Evolutionary conservation across 2,888 invertebrate species (phyloP).

Genomic region (Caenorhabditis sp.): DNA sequence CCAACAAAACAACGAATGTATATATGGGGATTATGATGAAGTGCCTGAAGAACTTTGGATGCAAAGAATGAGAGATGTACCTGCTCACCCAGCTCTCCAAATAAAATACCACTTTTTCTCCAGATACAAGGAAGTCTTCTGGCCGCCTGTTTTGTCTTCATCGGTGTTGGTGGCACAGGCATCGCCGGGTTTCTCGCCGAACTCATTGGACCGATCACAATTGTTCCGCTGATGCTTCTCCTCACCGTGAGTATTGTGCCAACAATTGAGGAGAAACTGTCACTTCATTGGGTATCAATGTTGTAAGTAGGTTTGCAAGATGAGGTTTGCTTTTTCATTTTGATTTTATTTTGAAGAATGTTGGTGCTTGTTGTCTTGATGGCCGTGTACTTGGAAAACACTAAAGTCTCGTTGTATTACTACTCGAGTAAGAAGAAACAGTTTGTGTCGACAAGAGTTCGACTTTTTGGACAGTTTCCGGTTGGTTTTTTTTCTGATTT

Average conservation of each 20-base stretch:
- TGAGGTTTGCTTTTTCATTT: not conserved
- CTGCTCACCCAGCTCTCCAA: too few relatives aligned
- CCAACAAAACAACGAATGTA: slow-evolving; percentile 48
- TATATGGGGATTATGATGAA: slow-evolving; percentile 38
- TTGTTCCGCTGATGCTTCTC: slow-evolving; percentile 64
- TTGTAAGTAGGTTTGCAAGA: slow-evolving; percentile 39
- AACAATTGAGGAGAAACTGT: slow-evolving; percentile 58
- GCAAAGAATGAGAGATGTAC: slow-evolving; percentile 41
- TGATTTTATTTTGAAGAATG: slow-evolving; percentile 38
- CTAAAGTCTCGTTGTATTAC: slow-evolving; percentile 54
- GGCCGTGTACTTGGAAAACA: slow-evolving; percentile 59
- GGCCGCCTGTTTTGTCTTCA: slow-evolving; percentile 58
- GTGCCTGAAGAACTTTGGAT: slow-evolving; percentile 57
- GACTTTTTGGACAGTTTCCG: slow-evolving; percentile 65
- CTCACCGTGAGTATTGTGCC: slow-evolving; percentile 60
- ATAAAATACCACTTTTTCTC: slow-evolving; percentile 10
- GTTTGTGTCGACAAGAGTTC: slow-evolving; percentile 27
- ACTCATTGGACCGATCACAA: slow-evolving; percentile 66
- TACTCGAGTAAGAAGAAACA: slow-evolving; percentile 35
- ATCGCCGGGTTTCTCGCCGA: slow-evolving; percentile 60
- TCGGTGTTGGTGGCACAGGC: slow-evolving; percentile 61
- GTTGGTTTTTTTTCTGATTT: slow-evolving; percentile 33
- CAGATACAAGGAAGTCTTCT: slow-evolving; percentile 65
- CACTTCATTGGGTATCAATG: slow-evolving; percentile 63
- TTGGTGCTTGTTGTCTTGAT: slow-evolving; percentile 52